Evolutionary conservation across 2,797 vertebrate genomes (phyloP).

Genomic region (Esox masquinongy): DNA sequence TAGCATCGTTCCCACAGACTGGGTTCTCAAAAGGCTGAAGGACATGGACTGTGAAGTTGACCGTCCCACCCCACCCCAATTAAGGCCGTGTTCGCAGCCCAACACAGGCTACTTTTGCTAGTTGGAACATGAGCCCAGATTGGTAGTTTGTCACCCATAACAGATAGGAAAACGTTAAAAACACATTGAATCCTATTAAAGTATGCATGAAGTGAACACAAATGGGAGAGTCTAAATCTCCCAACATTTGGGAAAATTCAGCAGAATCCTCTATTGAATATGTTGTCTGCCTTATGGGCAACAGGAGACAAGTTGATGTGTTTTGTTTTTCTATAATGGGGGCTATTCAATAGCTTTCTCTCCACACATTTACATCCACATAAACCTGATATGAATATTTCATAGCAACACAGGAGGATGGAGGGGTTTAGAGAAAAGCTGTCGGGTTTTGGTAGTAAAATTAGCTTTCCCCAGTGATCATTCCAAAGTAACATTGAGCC

Average conservation of each 20-base stretch:
- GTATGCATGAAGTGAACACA: constrained; percentile 19
- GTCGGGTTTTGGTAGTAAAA: constrained; percentile 15
- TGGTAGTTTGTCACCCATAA: constrained; percentile 25
- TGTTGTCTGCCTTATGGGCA: constrained; percentile 23
- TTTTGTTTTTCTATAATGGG: constrained; percentile 41
- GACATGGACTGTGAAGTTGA: constrained; percentile 11
- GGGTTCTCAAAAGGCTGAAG: background rate
- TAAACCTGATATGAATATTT: constrained; percentile 63
- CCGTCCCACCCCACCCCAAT: background rate
- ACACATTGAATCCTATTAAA: constrained; percentile 18
- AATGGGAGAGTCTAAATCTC: background rate
- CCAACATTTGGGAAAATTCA: constrained; percentile 14
- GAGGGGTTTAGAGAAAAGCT: constrained; percentile 12
- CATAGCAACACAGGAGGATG: constrained; percentile 36
- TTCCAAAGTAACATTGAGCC: constrained; percentile 1
- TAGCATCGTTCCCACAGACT: background rate
- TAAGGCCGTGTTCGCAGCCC: background rate
- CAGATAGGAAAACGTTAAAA: background rate
- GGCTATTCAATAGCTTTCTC: constrained; percentile 27
- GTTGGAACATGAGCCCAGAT: background rate
- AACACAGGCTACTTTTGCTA: constrained; percentile 13
- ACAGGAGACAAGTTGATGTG: background rate
- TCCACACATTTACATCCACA: constrained; percentile 21
- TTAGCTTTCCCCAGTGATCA: constrained; percentile 23
- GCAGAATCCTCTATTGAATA: constrained; percentile 30